Evolutionary conservation across 2,888 invertebrate genomes (phyloP), one percentile per base, ranked within the genome.

Genomic region (Periphyllus acericola): DNA sequence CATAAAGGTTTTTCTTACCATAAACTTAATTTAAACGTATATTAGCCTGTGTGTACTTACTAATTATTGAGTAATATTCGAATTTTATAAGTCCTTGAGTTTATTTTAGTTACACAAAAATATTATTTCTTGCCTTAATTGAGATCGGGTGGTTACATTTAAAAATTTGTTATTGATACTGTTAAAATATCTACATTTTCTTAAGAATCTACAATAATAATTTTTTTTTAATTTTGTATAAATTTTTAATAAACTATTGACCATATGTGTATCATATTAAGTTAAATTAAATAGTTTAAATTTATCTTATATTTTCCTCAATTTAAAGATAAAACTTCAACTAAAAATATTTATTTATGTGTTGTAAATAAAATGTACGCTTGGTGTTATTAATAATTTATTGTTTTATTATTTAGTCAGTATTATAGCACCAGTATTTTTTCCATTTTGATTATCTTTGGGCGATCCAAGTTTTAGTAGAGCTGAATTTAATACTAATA

Each of bases 61-160:
- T 17, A 29, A 40, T 75, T 83, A 40, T 75, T 83, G 40, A 75
- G 74, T 46, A 84, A 84, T 76, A 21, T 78, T 55, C 19, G 8
- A 78, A 52, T 85, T n/a, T n/a, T 40, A 25, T 25, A 36, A 85
- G 78, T 68, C 84, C 46, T 85, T 78, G 84, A 78, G 19, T 34
- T 84, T 66, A 66, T 46, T 66, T 29, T 36, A 83, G 29, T 60
- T 84, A 25, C 32, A 66, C 36, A n/a, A 25, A 36, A 60, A 66
- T n/a, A 83, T 21, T 82, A 71, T 71, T 83, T 55, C 17, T 5
- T 68, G 46, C 40, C 40, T 60, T 76, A 52, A 85, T 78, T 85
- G 68, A 83, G 83, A 83, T 83, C 83, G 60, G 75, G 83, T 75
- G 72, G 40, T 40, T 80, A 46, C 40, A 66, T 83, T 75, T 32